Evolutionary conservation across 2,797 vertebrate genomes (phyloP).

Genomic region (Takifugu rubripes): DNA sequence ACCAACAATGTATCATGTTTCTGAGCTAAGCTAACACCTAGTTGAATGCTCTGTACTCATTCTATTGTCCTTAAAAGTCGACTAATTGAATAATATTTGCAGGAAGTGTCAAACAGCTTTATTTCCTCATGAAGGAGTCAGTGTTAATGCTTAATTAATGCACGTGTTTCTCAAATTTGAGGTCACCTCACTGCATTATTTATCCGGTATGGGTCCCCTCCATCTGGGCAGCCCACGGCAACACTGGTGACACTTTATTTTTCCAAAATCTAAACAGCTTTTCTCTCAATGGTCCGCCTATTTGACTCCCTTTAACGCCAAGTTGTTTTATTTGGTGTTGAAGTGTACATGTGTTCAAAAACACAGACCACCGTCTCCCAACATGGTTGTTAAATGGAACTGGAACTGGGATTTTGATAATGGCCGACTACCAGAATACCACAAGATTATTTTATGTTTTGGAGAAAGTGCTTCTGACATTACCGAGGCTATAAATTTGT

Average conservation of each 20-base stretch:
- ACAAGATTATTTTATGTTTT: conserved; percentile 40
- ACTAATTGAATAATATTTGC: not conserved
- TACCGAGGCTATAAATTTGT: conserved; percentile 48
- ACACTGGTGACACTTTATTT: conserved; percentile 5
- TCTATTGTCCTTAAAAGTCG: no score
- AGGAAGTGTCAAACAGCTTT: no score
- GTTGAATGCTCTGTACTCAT: no score
- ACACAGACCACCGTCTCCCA: not conserved
- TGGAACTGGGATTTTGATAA: conserved; percentile 30
- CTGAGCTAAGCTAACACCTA: no score
- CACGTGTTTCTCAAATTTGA: conserved; percentile 8
- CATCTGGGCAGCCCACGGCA: conserved; percentile 29
- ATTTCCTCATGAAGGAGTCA: not conserved
- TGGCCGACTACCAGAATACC: conserved; percentile 24
- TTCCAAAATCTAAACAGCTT: not conserved
- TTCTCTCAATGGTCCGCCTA: not conserved
- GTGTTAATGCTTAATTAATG: conserved; percentile 23
- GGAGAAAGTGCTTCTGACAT: conserved; percentile 28
- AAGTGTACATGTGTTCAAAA: not conserved
- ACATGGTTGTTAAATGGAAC: conserved; percentile 23
- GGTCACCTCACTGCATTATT: conserved; percentile 42
- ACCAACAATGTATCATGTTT: no score
- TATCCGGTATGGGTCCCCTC: conserved; percentile 3
- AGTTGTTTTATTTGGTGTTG: not conserved
- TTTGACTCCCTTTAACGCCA: not conserved